Evolutionary conservation across 2,113 vertebrate genomes (phyloP).

Genomic region (Abramis brama): DNA sequence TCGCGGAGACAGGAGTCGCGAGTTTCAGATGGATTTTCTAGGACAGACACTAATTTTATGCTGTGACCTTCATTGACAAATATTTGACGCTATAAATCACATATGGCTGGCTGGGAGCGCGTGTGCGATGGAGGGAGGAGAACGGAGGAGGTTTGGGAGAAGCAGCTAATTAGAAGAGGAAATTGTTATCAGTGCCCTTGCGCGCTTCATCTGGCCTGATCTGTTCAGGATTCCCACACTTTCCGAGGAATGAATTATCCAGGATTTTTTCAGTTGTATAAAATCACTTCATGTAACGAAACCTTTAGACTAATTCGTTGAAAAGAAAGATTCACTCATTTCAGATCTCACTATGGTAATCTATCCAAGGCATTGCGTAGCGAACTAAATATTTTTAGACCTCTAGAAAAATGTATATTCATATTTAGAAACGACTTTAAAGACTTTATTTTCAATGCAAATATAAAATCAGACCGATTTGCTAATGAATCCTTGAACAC

Average conservation of each 20-base stretch:
- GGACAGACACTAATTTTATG: constrained; percentile 79
- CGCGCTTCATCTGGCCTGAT: constrained; percentile 65
- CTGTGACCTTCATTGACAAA: constrained; percentile 83
- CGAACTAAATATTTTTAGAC: neutral
- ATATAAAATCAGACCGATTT: neutral
- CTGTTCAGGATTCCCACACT: constrained; percentile 2
- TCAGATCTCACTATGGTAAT: neutral
- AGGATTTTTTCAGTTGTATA: neutral
- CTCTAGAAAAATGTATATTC: neutral
- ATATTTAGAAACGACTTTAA: neutral
- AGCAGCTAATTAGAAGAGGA: constrained; percentile 81
- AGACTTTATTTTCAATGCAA: neutral
- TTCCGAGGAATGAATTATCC: neutral
- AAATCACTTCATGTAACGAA: neutral
- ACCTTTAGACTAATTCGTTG: neutral
- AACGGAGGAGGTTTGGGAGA: constrained; percentile 70
- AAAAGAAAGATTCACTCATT: neutral
- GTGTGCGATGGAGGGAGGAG: constrained; percentile 53
- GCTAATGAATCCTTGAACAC: neutral
- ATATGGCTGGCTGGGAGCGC: constrained; percentile 52
- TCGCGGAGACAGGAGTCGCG: constrained; percentile 58
- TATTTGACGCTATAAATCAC: constrained; percentile 80
- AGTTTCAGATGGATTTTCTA: constrained; percentile 72
- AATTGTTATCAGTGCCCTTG: constrained; percentile 81
- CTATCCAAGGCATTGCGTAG: neutral